phyloP scores from a whole-genome alignment of 1,140 invertebrate genomes.

The Copidosoma floridanum region DNA sequence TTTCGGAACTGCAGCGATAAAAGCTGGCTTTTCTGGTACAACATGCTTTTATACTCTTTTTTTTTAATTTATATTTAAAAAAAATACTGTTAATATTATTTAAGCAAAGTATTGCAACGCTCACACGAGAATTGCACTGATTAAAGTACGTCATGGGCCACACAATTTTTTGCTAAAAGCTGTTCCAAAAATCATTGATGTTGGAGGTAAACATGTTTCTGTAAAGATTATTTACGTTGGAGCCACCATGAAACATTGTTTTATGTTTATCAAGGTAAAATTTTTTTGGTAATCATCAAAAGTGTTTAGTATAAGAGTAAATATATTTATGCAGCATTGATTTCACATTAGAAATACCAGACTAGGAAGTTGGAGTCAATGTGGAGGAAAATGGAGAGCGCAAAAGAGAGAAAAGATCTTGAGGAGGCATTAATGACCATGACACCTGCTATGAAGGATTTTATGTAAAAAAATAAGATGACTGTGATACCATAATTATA shows the following conservation, averaged over 20 bases:
- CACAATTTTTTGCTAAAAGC: conserved; percentile 68
- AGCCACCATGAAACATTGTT: conserved; percentile 77
- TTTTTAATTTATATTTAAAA: background rate
- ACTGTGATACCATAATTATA: no score
- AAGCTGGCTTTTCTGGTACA: conserved; percentile 63
- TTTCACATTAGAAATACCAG: conserved; percentile 60
- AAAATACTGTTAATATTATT: conserved; percentile 26
- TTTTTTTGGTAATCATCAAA: background rate
- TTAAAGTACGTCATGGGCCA: conserved; percentile 69
- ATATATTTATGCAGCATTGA: background rate
- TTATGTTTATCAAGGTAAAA: conserved; percentile 64
- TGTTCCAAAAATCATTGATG: conserved; percentile 65
- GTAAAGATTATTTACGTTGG: conserved; percentile 70
- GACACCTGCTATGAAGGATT: conserved; percentile 46
- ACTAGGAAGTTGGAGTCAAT: conserved; percentile 58
- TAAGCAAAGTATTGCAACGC: conserved; percentile 76
- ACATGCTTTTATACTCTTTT: no score
- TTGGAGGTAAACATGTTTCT: conserved; percentile 62
- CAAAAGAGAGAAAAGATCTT: conserved; percentile 48
- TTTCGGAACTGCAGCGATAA: conserved; percentile 67
- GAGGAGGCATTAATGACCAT: conserved; percentile 48
- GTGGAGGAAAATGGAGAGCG: conserved; percentile 58
- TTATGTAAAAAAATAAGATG: conserved; percentile 29
- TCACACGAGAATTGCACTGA: conserved; percentile 69
- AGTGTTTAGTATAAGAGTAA: no score